phyloP scores from a whole-genome alignment of 2,888 invertebrate species.

The Parochlus steinenii region DNA sequence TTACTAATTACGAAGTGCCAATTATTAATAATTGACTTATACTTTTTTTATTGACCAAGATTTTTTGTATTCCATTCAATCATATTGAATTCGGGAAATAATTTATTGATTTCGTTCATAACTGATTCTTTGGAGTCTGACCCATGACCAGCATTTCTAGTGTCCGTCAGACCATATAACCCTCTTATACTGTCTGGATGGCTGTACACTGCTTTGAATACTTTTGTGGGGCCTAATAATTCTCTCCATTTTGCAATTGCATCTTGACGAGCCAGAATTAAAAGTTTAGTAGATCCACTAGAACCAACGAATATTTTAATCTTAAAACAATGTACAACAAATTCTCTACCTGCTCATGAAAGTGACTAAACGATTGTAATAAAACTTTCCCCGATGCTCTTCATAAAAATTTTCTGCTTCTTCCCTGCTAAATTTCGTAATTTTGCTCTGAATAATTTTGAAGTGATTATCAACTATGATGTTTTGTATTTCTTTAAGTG shows the following conservation, averaged over 20 bases:
- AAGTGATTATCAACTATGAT: conserved; percentile 51
- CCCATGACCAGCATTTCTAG: conserved; percentile 87
- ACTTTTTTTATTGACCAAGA: too few species aligned
- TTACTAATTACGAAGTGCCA: too few species aligned
- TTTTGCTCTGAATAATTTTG: conserved; percentile 51
- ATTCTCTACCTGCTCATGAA: conserved; percentile 58
- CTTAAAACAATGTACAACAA: conserved; percentile 1
- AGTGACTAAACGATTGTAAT: conserved; percentile 61
- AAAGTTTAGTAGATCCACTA: conserved; percentile 71
- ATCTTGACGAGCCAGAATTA: conserved; percentile 58
- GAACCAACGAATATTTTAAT: conserved; percentile 20
- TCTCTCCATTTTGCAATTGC: conserved; percentile 66
- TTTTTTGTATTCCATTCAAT: conserved; percentile 13
- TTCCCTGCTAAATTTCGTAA: conserved; percentile 39
- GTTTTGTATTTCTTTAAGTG: conserved; percentile 47
- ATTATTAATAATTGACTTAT: too few species aligned
- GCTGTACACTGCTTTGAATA: conserved; percentile 58
- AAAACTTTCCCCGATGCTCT: conserved; percentile 70
- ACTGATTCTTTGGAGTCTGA: conserved; percentile 65
- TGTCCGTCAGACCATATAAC: conserved; percentile 78
- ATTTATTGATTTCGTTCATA: conserved; percentile 56
- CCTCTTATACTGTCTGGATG: conserved; percentile 68
- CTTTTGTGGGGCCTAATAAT: conserved; percentile 83
- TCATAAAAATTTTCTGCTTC: conserved; percentile 61
- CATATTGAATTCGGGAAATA: conserved; percentile 63